Conservation (phyloP, 2,797 vertebrate species). For the Atherinosoma microstoma region DNA sequence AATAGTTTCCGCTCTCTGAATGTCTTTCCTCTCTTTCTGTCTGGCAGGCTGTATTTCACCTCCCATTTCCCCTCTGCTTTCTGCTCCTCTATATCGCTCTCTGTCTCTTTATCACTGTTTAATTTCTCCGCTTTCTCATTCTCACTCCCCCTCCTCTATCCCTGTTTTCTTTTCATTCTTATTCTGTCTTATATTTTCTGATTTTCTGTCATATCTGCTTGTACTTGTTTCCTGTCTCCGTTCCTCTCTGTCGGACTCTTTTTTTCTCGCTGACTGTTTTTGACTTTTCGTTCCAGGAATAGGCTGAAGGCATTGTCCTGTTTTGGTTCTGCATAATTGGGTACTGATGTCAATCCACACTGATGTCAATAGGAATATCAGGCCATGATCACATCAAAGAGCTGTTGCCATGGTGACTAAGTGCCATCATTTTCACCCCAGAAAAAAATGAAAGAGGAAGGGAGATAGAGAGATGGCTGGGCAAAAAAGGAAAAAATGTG, state of each 20-base stretch:
- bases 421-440: constrained; percentile 81
- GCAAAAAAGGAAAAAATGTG: constrained; percentile 41
- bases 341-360: constrained; percentile 79
- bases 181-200: constrained; percentile 7
- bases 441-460: constrained; percentile 31
- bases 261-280: background rate
- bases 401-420: constrained; percentile 84
- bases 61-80: constrained; percentile 49
- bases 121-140: constrained; percentile 12
- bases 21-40: constrained; percentile 50
- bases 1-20: constrained; percentile 59
- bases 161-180: constrained; percentile 33
- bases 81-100: constrained; percentile 35
- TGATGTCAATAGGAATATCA: constrained; percentile 81
- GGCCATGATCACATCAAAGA: constrained; percentile 83
- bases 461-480: constrained; percentile 48
- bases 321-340: constrained; percentile 75
- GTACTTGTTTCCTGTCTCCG: background rate
- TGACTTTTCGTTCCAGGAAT: constrained; percentile 45
- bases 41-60: constrained; percentile 49
- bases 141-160: constrained; percentile 14
- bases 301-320: constrained; percentile 53
- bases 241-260: background rate
- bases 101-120: constrained; percentile 30
- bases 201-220: background rate